These are phyloP conservation scores for Falco punctatus DNA, from an alignment of 2,113 vertebrate species.

Conservation along the genomic window DNA sequence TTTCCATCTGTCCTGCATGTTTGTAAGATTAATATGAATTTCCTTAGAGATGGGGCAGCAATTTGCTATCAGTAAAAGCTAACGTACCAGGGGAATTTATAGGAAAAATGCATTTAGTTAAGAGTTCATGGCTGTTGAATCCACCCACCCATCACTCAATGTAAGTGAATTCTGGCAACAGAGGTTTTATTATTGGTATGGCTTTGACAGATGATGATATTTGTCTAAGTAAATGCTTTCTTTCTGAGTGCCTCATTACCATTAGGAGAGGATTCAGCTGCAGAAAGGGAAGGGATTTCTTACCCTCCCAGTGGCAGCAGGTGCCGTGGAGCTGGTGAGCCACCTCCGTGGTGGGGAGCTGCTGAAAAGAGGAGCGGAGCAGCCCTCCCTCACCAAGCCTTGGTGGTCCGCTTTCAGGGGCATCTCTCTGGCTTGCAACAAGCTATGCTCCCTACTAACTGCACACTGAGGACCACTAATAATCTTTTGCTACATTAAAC, in stretches of 20 bases:
- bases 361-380: not conserved
- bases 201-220: slow-evolving; percentile 62
- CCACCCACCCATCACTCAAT: slow-evolving; percentile 30
- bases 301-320: not conserved
- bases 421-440: not conserved
- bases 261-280: slow-evolving; percentile 54
- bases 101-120: slow-evolving; percentile 50
- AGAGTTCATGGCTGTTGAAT: slow-evolving; percentile 36
- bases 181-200: slow-evolving; percentile 59
- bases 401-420: not conserved
- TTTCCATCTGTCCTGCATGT: not conserved
- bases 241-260: slow-evolving; percentile 55
- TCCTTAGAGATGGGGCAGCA: slow-evolving; percentile 10
- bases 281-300: slow-evolving; percentile 10
- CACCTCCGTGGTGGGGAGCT: not conserved
- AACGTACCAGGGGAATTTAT: slow-evolving; percentile 36
- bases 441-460: not conserved
- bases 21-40: slow-evolving; percentile 19
- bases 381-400: not conserved
- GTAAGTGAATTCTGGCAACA: slow-evolving; percentile 61
- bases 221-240: slow-evolving; percentile 63
- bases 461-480: slow-evolving; percentile 41
- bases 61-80: slow-evolving; percentile 48
- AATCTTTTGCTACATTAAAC: slow-evolving; percentile 64
- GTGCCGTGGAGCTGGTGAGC: not conserved